Evolutionary conservation across 1,140 invertebrate species (phyloP).

Genomic region (Bombus waltoni): DNA sequence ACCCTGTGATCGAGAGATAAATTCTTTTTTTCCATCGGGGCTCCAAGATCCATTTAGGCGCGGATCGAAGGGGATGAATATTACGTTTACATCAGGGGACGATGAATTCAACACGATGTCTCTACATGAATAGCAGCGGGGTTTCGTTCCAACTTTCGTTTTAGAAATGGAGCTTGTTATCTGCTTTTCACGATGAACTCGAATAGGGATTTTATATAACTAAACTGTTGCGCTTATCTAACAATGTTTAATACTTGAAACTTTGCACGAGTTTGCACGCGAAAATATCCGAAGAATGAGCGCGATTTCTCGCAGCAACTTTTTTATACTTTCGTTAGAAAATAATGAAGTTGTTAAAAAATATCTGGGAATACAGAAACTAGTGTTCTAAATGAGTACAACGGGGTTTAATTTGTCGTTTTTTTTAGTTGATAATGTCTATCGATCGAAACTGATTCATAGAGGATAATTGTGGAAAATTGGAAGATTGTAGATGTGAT

Average conservation of each 20-base stretch:
- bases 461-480: not conserved
- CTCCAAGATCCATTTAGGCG: not conserved
- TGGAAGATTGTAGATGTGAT: not conserved
- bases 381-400: not conserved
- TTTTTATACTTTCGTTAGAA: not conserved
- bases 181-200: not conserved
- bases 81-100: constrained; percentile 9
- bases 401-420: not conserved
- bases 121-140: not conserved
- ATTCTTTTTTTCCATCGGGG: not conserved
- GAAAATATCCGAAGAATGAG: too few relatives aligned
- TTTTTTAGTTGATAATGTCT: not conserved
- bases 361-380: not conserved
- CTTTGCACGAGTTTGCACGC: too few relatives aligned
- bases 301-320: not conserved
- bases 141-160: not conserved
- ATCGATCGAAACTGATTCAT: not conserved
- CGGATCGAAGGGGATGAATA: not conserved
- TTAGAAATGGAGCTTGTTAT: not conserved
- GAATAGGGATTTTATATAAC: too few relatives aligned
- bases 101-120: constrained; percentile 9
- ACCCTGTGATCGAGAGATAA: constrained; percentile 34
- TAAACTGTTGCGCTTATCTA: too few relatives aligned
- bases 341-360: not conserved
- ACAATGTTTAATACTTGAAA: too few relatives aligned